Evolutionary conservation across 2,113 vertebrate species (phyloP).

Genomic region (Hippoglossus stenolepis): DNA sequence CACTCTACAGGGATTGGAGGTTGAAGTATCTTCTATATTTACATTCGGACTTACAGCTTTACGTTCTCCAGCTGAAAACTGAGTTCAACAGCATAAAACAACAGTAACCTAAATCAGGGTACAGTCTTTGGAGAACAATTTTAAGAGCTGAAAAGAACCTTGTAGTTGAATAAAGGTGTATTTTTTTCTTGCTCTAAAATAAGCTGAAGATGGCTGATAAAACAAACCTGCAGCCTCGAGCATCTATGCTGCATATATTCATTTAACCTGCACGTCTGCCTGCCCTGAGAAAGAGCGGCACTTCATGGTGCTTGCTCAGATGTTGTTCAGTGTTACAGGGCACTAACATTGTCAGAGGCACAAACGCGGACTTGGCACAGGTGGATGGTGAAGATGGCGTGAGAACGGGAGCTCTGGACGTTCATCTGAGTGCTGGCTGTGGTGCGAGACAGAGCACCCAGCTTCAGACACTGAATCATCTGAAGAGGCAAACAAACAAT

Average conservation of each 20-base stretch:
- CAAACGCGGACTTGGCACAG: slow-evolving; percentile 95
- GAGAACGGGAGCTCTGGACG: slow-evolving; percentile 97
- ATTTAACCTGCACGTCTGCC: too few relatives aligned
- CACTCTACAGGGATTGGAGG: neutral
- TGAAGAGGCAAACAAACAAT: slow-evolving; percentile 59
- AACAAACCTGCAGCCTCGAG: too few relatives aligned
- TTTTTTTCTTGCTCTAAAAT: neutral
- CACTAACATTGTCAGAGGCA: slow-evolving; percentile 86
- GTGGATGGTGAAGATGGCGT: slow-evolving; percentile 98
- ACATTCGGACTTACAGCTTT: too few relatives aligned
- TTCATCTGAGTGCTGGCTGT: slow-evolving; percentile 99
- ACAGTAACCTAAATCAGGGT: neutral
- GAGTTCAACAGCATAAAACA: neutral
- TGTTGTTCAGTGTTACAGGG: neutral
- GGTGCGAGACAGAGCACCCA: slow-evolving; percentile 94
- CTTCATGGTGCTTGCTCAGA: too few relatives aligned
- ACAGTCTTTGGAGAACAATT: neutral
- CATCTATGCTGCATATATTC: too few relatives aligned
- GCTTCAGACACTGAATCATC: slow-evolving; percentile 98
- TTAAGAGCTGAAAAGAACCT: neutral
- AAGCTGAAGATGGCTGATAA: too few relatives aligned
- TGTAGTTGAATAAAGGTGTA: too few relatives aligned
- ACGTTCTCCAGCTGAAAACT: neutral
- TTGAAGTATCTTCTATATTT: too few relatives aligned
- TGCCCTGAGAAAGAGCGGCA: too few relatives aligned